Base-by-base conservation (phyloP, 2,797 vertebrate genomes). In the Hypotaenidia philippensis region DNA sequence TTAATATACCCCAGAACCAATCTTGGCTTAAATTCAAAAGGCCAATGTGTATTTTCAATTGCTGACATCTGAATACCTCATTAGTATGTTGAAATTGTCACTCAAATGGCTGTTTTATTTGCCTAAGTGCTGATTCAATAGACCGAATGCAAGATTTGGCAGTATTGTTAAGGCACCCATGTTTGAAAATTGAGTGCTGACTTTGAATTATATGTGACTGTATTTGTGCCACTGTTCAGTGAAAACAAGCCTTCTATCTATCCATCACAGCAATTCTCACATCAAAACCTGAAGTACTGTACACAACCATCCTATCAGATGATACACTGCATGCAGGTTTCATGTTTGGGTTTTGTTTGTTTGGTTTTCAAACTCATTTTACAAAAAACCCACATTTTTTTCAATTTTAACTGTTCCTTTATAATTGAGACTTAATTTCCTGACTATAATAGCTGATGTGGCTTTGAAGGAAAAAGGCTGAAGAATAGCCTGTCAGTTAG, bases 61-160 rank as follows among this genome's bases (percentile, higher is more conserved):
- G 18, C 66, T 90, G 89, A 91, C 82, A 89, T 83, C 53, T 86
- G 44, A 87, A 77, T 86, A 86, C 63, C 77, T 94, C 76, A 83
- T 94, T 91, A 95, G 38, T n/a, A 80, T 70, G 65, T 83, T 89
- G 76, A 93, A 95, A 96, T 96, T 90, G 75, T 91, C 89, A 87
- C 53, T 89, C 64, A 95, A 74, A 92, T 87, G 74, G 36, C 82
- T 93, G 31, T 52, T 94, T 86, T 79, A 92, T 87, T 94, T 93
- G 87, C 53, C 65, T 90, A 92, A 94, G 68, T 94, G 53, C 71
- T 88, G 56, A 95, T 79, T 88, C 93, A 93, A 87, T 79, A 89
- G 89, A 81, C 69, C 16, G 13, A 88, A 88, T 70, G 74, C 87
- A 95, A 89, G 76, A 93, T 89, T 86, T 92, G 91, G 71, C 78